These are phyloP conservation scores for Characodon lateralis DNA, from an alignment of 2,797 vertebrate genomes.

Conservation along the genomic window DNA sequence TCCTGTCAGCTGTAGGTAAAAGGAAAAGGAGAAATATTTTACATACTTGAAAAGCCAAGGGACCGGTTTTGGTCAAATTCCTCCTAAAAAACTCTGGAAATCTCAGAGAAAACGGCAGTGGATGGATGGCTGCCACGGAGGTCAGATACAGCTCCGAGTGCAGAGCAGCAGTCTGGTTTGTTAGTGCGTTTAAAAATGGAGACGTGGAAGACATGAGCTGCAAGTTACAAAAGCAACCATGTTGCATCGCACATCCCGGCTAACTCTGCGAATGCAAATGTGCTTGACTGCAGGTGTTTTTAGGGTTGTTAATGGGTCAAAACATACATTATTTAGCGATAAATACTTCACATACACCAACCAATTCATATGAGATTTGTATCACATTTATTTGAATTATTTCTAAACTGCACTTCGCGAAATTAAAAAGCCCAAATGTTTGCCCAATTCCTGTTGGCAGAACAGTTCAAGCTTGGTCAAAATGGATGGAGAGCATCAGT, in stretches of 20 bases:
- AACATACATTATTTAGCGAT: constrained; percentile 8
- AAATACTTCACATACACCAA: constrained; percentile 11
- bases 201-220: constrained; percentile 16
- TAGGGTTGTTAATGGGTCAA: constrained; percentile 7
- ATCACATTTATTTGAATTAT: neutral
- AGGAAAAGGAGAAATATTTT: constrained; percentile 56
- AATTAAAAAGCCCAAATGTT: neutral
- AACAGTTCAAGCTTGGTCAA: too few relatives aligned
- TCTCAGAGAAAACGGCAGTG: constrained; percentile 40
- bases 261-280: constrained; percentile 38
- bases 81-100: constrained; percentile 53
- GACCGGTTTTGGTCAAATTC: constrained; percentile 74
- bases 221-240: constrained; percentile 13
- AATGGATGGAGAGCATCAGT: too few relatives aligned
- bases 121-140: constrained; percentile 54
- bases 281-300: constrained; percentile 55
- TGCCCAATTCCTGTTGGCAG: too few relatives aligned
- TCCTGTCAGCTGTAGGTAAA: constrained; percentile 77
- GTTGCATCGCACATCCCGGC: neutral
- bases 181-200: constrained; percentile 38
- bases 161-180: constrained; percentile 26
- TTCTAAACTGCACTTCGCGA: neutral
- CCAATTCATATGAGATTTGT: neutral
- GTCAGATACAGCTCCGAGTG: constrained; percentile 66
- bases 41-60: constrained; percentile 68